phyloP scores from a whole-genome alignment of 2,888 invertebrate species.

The Plagodis dolabraria region DNA sequence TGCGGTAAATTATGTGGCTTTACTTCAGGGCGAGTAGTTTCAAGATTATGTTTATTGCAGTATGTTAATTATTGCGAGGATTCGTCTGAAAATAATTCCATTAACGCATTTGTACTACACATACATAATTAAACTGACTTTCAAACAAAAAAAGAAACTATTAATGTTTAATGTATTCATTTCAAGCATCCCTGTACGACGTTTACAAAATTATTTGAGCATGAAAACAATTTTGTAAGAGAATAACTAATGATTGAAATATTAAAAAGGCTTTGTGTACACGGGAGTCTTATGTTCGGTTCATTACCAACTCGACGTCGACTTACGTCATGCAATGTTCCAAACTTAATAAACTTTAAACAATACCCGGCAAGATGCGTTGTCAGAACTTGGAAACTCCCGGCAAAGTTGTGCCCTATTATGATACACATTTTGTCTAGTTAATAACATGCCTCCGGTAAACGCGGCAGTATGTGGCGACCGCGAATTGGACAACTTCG shows the following conservation, averaged over 20 bases:
- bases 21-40: too few species aligned
- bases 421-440: conserved; percentile 70
- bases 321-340: conserved; percentile 75
- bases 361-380: conserved; percentile 77
- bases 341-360: conserved; percentile 81
- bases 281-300: conserved; percentile 52
- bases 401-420: conserved; percentile 68
- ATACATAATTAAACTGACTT: conserved; percentile 38
- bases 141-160: conserved; percentile 35
- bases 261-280: conserved; percentile 45
- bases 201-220: conserved; percentile 39
- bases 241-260: conserved; percentile 45
- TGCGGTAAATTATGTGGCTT: too few species aligned
- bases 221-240: conserved; percentile 35
- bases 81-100: too few species aligned
- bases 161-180: conserved; percentile 38
- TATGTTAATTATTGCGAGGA: too few species aligned
- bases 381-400: conserved; percentile 77
- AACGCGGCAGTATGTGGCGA: conserved; percentile 38
- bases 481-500: conserved; percentile 42
- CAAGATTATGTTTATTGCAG: too few species aligned
- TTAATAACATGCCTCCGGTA: conserved; percentile 58
- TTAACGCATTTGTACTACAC: conserved; percentile 20
- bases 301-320: conserved; percentile 68
- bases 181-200: conserved; percentile 33